Base-by-base conservation (phyloP, 2,888 invertebrate genomes). In the Rotaria magnacalcarata region DNA sequence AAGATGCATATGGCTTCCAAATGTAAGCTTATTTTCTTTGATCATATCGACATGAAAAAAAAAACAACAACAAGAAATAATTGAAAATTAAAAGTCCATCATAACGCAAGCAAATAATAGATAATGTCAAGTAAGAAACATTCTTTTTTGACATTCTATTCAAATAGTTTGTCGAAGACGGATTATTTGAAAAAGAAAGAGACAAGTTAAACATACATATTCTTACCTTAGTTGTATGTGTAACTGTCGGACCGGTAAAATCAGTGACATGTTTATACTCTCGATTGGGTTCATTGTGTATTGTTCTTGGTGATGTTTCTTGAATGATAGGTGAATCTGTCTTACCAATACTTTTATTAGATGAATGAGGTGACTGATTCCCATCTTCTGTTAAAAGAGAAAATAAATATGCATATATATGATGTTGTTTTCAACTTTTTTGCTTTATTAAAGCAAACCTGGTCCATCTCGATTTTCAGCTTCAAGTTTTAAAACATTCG, bases 401-500 rank as follows among this genome's bases (percentile, higher is more conserved):
- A 52, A 3, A 52, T 3, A 52, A 52, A 52, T 52, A 52, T 4
- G 14, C 14, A 16, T 11, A 14, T 14, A 16, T 16, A 52, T 16
- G 16, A 16, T 16, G 8, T 52, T 52, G 14, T 52, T 52, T 52
- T 52, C 16, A 3, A 11, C 14, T 50, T 50, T 4, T 52, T 52
- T 34, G n/a, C 16, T 27, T 34, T 34, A 34, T 34, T 1, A 67
- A 67, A 41, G 14, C 34, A 41, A 67, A 67, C 67, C 67, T 67
- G 16, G 2, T 67, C 1, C 67, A 67, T 67, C 34, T 34, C 67
- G 34, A 34, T 3, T 47, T 80, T 43, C 24, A 24, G 58, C 80
- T 84, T 43, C 34, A 6, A 86, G 5, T 56, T 60, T 85, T 27
- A 56, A 24, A n/a, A 86, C 86, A 86, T 86, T 86, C 21, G 86